A percentile compares a stretch with the other conserved stretches of the same genome.
These are phyloP conservation scores for Hydrochoerus hydrochaeris DNA, from an alignment of 2,113 vertebrate genomes.

Conservation along the genomic window DNA sequence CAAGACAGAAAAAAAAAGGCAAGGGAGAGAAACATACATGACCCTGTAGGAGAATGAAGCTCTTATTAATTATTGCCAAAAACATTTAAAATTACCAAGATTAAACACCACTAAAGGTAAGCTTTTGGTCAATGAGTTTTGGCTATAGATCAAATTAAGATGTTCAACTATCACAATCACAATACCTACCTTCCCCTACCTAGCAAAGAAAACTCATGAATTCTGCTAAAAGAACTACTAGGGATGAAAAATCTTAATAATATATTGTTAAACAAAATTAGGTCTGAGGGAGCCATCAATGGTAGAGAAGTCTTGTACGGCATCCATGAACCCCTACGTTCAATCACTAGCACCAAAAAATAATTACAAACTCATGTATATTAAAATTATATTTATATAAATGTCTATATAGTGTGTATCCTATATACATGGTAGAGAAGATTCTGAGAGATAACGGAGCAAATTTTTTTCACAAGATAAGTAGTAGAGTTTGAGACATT, in stretches of 20 bases:
- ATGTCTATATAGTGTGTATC: not conserved
- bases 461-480: not conserved
- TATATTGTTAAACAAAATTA: not conserved
- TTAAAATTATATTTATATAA: not conserved
- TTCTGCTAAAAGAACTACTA: not conserved
- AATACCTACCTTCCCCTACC: not conserved
- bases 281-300: not conserved
- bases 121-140: slow-evolving; percentile 16
- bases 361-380: not conserved
- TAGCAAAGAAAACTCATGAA: not conserved
- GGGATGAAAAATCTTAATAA: slow-evolving; percentile 3
- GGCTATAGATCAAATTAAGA: slow-evolving; percentile 5
- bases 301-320: not conserved
- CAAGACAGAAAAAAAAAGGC: slow-evolving; percentile 19
- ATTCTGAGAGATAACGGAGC: not conserved
- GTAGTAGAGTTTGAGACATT: not conserved
- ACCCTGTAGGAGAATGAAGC: not conserved
- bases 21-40: not conserved
- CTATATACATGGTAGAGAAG: not conserved
- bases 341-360: not conserved
- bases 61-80: slow-evolving; percentile 24
- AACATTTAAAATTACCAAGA: not conserved
- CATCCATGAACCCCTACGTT: not conserved
- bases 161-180: not conserved
- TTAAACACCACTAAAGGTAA: slow-evolving; percentile 31